Evolutionary conservation across 2,797 vertebrate genomes (phyloP).

Genomic region (Valencia hispanica): DNA sequence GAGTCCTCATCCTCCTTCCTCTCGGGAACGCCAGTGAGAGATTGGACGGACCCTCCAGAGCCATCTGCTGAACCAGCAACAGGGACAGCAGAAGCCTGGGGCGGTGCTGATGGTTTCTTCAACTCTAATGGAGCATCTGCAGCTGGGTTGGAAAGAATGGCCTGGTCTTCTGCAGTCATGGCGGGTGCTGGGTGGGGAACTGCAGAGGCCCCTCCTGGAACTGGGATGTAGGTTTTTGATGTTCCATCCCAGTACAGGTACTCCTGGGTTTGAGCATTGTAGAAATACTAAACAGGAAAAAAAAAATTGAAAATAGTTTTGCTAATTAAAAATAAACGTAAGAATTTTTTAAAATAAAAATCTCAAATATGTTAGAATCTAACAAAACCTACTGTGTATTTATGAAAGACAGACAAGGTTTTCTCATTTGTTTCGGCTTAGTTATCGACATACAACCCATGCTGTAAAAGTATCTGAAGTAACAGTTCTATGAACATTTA

Average conservation of each 20-base stretch:
- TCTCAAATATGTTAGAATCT: not conserved
- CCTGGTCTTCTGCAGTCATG: conserved; percentile 82
- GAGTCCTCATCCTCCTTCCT: conserved; percentile 84
- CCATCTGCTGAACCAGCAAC: conserved; percentile 4
- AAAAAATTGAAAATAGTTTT: not conserved
- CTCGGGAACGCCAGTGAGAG: conserved; percentile 64
- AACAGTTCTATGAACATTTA: not conserved
- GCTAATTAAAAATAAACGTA: not conserved
- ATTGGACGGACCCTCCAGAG: conserved; percentile 26
- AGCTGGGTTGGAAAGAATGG: conserved; percentile 81
- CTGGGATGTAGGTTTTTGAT: conserved; percentile 82
- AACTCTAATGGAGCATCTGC: conserved; percentile 81
- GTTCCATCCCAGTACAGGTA: conserved; percentile 85
- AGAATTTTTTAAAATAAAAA: not conserved
- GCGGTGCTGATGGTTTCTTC: conserved; percentile 57
- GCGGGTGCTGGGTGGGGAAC: conserved; percentile 72
- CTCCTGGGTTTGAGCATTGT: conserved; percentile 84
- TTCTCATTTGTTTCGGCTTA: not conserved
- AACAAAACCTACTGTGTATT: not conserved
- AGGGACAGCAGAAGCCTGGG: not conserved
- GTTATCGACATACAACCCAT: not conserved
- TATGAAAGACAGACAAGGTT: not conserved
- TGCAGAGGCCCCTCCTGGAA: conserved; percentile 70
- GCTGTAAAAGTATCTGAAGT: not conserved
- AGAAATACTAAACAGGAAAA: conserved; percentile 81